phyloP scores from a whole-genome alignment of 1,140 invertebrate genomes.

The Caenorhabditis remanei region DNA sequence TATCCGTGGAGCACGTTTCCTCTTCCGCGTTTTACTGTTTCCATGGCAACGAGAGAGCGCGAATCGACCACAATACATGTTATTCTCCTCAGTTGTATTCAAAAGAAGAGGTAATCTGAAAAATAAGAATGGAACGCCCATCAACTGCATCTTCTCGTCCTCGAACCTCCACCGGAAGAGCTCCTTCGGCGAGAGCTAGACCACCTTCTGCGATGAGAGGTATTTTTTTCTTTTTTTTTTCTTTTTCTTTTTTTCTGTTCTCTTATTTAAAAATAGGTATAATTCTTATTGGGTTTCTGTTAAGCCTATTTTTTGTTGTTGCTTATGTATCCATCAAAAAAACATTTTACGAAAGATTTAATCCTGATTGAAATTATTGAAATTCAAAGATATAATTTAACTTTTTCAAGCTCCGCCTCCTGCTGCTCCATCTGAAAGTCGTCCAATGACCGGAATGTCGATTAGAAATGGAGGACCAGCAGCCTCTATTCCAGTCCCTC shows the following conservation, averaged over 20 bases:
- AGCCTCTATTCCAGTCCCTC: not conserved
- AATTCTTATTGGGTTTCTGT: too few relatives aligned
- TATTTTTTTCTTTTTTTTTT: not conserved
- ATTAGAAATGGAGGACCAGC: constrained; percentile 27
- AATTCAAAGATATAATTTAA: not conserved
- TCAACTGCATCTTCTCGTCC: constrained; percentile 44
- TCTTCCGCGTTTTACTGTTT: not conserved
- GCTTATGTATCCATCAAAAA: too few relatives aligned
- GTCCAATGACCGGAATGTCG: constrained; percentile 41
- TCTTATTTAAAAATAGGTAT: too few relatives aligned
- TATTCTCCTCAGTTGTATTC: constrained; percentile 24
- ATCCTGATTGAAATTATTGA: too few relatives aligned
- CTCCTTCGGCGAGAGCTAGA: constrained; percentile 18
- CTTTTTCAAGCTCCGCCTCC: not conserved
- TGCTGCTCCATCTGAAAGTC: not conserved
- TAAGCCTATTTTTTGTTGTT: too few relatives aligned
- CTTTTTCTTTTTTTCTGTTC: not conserved
- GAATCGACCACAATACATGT: constrained; percentile 1
- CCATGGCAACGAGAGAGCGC: constrained; percentile 11
- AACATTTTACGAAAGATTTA: too few relatives aligned
- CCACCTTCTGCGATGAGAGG: constrained; percentile 43
- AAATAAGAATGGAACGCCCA: constrained; percentile 47
- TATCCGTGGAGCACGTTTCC: not conserved
- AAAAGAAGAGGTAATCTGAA: constrained; percentile 33
- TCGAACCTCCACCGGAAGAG: constrained; percentile 43